Base-by-base conservation (phyloP, 1,140 invertebrate species). In the Acromyrmex echinatior region DNA sequence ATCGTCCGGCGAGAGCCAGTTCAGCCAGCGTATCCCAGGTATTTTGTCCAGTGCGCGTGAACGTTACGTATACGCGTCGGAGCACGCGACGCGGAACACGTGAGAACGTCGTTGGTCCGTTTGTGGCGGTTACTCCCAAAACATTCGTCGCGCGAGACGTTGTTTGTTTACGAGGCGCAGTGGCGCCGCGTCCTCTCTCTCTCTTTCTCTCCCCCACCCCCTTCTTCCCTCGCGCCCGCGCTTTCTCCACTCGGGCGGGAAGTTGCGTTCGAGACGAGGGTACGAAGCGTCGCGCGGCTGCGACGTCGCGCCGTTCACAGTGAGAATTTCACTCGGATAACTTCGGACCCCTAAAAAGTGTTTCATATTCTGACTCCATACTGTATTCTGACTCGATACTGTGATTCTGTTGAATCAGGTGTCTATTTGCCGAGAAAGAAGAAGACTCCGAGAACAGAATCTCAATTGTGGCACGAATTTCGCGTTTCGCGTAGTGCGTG, bases 101-200 rank as follows among this genome's bases (percentile, higher is more conserved):
- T 53, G 28, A 35, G 56, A 21, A 28, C 45, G 25, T 7, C 60
- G 5, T 35, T 39, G 5, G 6, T 39, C 45, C 21, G 25, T 49
- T 63, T 6, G 31, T n/a, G 31, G 16, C 39, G 39, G 25, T 63
- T 53, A 31, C 21, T 35, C n/a, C n/a, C 35, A 6, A 68, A 80
- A 81, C 56, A 39, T n/a, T 58, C 56, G 7, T 71, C 21, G 58
- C 60, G 31, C 66, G 66, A 71, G 35, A 73, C 66, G 18, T 14
- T 45, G 53, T 82, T 82, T 82, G 68, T 82, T 84, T 84, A 76
- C 70, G 39, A 18, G n/a, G 10, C 16, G 66, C 79, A 82, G 79
- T 82, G 68, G 68, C 68, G 80, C 80, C 68, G 80, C 79, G 45
- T 39, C 53, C n/a, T n/a, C 18, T 45, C 39, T 45, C 39, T 45